Evolutionary conservation across 2,888 invertebrate species (phyloP).

Genomic region (Antitype chi): DNA sequence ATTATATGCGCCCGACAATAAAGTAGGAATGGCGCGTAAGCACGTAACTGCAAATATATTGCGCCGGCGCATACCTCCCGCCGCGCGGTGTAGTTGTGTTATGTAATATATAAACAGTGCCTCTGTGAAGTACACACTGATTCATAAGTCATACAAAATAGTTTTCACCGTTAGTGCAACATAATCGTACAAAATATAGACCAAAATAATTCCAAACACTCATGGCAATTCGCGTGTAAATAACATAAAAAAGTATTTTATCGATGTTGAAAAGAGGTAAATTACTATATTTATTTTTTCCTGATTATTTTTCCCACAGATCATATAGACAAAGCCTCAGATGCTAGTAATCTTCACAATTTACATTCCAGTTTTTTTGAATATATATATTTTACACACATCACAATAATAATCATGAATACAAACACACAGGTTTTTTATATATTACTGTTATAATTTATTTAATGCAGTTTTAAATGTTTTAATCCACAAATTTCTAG

Average conservation of each 20-base stretch:
- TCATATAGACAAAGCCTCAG: slow-evolving; percentile 84
- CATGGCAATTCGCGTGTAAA: slow-evolving; percentile 78
- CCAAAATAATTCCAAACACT: slow-evolving; percentile 87
- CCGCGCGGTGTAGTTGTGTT: slow-evolving; percentile 38
- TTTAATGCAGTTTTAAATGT: slow-evolving; percentile 64
- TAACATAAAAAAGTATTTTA: slow-evolving; percentile 81
- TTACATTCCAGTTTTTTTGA: slow-evolving; percentile 81
- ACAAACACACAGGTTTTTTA: slow-evolving; percentile 77
- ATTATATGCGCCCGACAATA: slow-evolving; percentile 82
- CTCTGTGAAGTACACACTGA: slow-evolving; percentile 74
- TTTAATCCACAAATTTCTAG: slow-evolving; percentile 68
- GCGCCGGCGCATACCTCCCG: slow-evolving; percentile 36
- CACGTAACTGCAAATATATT: slow-evolving; percentile 42
- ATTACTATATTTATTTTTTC: slow-evolving; percentile 73
- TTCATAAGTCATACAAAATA: slow-evolving; percentile 68
- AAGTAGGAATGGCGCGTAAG: slow-evolving; percentile 65
- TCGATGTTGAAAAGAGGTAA: slow-evolving; percentile 76
- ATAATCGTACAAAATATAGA: slow-evolving; percentile 88
- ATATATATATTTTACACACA: slow-evolving; percentile 55
- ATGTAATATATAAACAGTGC: slow-evolving; percentile 73
- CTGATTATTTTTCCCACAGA: slow-evolving; percentile 73
- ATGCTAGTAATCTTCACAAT: slow-evolving; percentile 84
- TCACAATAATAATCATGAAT: slow-evolving; percentile 67
- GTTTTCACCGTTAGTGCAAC: slow-evolving; percentile 85
- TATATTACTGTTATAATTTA: slow-evolving; percentile 77